Evolutionary conservation across 2,888 invertebrate species (phyloP), one percentile per base, ranked within the genome.

Genomic region (Miltochrista miniata): DNA sequence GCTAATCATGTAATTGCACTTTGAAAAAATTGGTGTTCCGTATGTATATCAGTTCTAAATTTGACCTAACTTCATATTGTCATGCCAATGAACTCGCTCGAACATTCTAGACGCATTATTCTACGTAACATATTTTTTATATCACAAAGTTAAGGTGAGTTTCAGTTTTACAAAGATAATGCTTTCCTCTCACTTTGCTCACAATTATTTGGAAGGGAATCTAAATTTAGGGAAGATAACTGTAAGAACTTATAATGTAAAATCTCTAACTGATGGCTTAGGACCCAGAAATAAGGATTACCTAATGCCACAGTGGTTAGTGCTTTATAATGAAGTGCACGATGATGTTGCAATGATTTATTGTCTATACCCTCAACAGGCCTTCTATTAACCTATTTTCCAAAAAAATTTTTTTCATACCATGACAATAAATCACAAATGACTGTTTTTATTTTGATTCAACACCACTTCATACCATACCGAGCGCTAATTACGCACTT

Each of bases 1-100:
- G 48, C 59, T 66, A 72, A 71, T 70, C 72, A 64, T 73, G 74
- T 81, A 82, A 84, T 82, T 83, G 79, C 83, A 83, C 81, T 82
- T 82, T 59, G 51, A 72, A 74, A 70, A 66, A 54, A 64, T 66
- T 65, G 63, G 59, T 57, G 54, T 68, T 64, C 55, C 29, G 41
- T 57, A 55, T 45, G 45, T 59, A 59, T 50, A 57, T 57, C 60
- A 59, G 54, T 59, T 63, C 60, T 56, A 59, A 65, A 56, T 56
- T 58, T 56, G 64, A 64, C 59, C 34, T 49, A n/a, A 56, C 39
- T 60, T 46, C 57, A 58, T 53, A 59, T 48, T 52, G 51, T 56
- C 64, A 63, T 60, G 55, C 42, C 42, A 59, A 47, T 48, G 24
- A 56, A 56, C 44, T 45, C 41, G 61, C 34, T 54, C 52, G 48